These are phyloP conservation scores for Ethmia dodecea DNA, from an alignment of 2,888 invertebrate species.

Conservation along the genomic window DNA sequence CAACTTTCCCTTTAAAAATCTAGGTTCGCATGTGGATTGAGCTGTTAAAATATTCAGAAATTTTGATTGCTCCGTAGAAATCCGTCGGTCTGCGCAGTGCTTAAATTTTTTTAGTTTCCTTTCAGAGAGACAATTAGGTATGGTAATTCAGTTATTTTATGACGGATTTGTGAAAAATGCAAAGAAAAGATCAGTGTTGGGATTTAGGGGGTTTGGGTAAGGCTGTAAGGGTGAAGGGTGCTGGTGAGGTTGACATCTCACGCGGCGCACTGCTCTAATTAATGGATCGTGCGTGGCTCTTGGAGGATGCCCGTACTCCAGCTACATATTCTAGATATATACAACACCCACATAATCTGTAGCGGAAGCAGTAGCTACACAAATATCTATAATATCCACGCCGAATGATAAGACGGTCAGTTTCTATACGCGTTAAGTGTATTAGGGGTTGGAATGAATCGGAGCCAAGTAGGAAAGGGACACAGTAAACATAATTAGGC, in stretches of 20 bases:
- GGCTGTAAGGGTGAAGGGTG: slow-evolving; percentile 18
- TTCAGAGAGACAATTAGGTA: slow-evolving; percentile 67
- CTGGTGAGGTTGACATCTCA: slow-evolving; percentile 36
- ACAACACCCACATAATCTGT: slow-evolving; percentile 9
- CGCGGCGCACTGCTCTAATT: slow-evolving; percentile 39
- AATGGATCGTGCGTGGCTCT: slow-evolving; percentile 47
- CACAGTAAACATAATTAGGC: slow-evolving; percentile 62
- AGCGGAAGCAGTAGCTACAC: slow-evolving; percentile 9
- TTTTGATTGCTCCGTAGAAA: slow-evolving; percentile 67
- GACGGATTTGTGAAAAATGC: slow-evolving; percentile 50
- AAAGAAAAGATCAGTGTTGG: slow-evolving; percentile 48
- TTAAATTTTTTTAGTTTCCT: slow-evolving; percentile 53
- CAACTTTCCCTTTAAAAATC: slow-evolving; percentile 42
- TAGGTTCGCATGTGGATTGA: slow-evolving; percentile 55
- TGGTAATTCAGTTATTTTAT: slow-evolving; percentile 70
- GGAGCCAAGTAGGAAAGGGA: slow-evolving; percentile 35
- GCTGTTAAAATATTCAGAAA: slow-evolving; percentile 59
- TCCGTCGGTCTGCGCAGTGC: slow-evolving; percentile 45
- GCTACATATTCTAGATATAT: slow-evolving; percentile 27
- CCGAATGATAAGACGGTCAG: slow-evolving; percentile 32
- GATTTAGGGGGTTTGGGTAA: slow-evolving; percentile 35
- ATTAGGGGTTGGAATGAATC: slow-evolving; percentile 37
- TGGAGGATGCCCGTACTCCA: slow-evolving; percentile 32
- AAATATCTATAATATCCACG: slow-evolving; percentile 5
- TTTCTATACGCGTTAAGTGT: slow-evolving; percentile 35